Evolutionary conservation across 2,113 vertebrate genomes (phyloP).

Genomic region (Lipotes vexillifer): DNA sequence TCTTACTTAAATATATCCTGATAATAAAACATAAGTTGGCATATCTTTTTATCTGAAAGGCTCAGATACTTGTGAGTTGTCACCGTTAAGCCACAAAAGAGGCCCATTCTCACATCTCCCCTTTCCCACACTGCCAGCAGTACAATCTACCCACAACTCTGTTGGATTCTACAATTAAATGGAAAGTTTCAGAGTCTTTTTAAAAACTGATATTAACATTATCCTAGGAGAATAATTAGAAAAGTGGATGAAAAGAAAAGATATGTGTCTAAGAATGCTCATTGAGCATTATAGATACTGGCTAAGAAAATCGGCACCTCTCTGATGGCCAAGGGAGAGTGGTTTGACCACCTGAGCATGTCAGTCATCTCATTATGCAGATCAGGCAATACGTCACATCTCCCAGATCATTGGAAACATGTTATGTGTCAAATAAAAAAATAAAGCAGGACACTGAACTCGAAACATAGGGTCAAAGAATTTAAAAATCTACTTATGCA

Average conservation of each 20-base stretch:
- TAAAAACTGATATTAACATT: not conserved
- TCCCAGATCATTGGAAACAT: not conserved
- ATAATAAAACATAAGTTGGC: not conserved
- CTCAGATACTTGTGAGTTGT: not conserved
- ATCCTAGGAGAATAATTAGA: not conserved
- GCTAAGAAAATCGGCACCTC: not conserved
- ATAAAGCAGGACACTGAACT: not conserved
- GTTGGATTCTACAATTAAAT: not conserved
- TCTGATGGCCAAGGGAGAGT: fast-evolving
- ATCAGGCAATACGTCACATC: not conserved
- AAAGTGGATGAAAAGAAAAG: not conserved
- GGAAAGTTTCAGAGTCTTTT: not conserved
- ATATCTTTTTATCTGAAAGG: not conserved
- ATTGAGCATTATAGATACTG: no score
- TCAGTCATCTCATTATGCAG: not conserved
- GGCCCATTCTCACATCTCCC: fast-evolving
- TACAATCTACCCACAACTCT: not conserved
- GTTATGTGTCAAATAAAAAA: not conserved
- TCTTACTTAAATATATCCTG: not conserved
- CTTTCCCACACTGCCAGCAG: not conserved
- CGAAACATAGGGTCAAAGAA: not conserved
- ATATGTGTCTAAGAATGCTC: not conserved
- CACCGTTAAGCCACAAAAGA: not conserved
- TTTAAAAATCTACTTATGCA: not conserved
- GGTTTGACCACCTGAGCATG: fast-evolving